A percentile compares a stretch with the other conserved stretches of the same genome.
These are phyloP conservation scores for Laspeyria flexula DNA, from an alignment of 2,888 invertebrate species.

Conservation along the genomic window DNA sequence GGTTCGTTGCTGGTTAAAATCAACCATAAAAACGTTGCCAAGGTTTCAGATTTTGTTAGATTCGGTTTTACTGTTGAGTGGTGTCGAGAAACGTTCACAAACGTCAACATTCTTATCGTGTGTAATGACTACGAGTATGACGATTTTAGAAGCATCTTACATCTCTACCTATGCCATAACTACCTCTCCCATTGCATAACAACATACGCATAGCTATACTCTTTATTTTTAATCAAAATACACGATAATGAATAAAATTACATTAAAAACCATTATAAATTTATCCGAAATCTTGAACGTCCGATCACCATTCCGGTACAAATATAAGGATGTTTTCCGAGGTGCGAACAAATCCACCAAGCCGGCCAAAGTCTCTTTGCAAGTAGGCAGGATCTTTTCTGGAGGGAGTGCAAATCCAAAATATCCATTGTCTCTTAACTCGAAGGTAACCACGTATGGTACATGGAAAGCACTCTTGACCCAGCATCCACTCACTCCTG, in stretches of 20 bases:
- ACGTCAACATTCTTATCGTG: too few relatives aligned
- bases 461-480: conserved; percentile 88
- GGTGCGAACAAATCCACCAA: conserved; percentile 56
- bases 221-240: conserved; percentile 38
- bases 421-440: conserved; percentile 87
- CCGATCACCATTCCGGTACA: background rate
- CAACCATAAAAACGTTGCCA: too few relatives aligned
- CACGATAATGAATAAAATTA: conserved; percentile 56
- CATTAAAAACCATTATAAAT: conserved; percentile 49
- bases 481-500: conserved; percentile 91
- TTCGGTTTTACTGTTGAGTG: too few relatives aligned
- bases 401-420: conserved; percentile 89
- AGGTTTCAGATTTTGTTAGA: too few relatives aligned
- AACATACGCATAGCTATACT: background rate
- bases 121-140: too few relatives aligned
- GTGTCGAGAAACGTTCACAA: too few relatives aligned
- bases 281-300: conserved; percentile 32
- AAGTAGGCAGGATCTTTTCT: conserved; percentile 87
- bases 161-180: too few relatives aligned
- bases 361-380: conserved; percentile 86
- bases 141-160: too few relatives aligned
- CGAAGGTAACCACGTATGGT: conserved; percentile 88
- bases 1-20: too few relatives aligned
- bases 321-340: background rate
- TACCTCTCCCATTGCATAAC: too few relatives aligned